Evolutionary conservation across 2,797 vertebrate species (phyloP).

Genomic region (Molossus alvarezi): DNA sequence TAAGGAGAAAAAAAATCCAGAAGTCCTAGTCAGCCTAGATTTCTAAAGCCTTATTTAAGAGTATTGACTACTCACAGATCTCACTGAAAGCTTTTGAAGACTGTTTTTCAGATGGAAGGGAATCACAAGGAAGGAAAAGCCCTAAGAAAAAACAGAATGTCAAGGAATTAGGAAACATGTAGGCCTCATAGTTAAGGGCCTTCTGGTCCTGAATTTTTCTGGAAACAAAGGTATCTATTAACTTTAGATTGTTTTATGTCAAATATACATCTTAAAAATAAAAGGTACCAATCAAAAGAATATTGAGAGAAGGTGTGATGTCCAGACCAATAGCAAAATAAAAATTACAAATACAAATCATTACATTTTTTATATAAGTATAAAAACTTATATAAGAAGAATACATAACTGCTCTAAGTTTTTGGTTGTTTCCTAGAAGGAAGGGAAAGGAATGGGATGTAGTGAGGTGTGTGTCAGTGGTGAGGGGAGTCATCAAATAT

Average conservation of each 20-base stretch:
- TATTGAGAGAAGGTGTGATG: not conserved
- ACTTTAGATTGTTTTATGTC: conserved; percentile 25
- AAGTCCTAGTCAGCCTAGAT: not conserved
- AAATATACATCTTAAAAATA: conserved; percentile 35
- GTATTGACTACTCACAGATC: not conserved
- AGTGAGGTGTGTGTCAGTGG: not conserved
- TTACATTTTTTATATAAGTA: not conserved
- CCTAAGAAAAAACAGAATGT: not conserved
- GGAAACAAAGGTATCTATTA: not conserved
- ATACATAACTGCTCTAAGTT: not conserved
- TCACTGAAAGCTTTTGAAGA: not conserved
- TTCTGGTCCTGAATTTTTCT: not conserved
- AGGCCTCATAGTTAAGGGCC: not conserved
- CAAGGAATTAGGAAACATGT: not conserved
- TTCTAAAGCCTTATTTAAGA: conserved; percentile 15
- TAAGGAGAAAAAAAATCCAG: not conserved
- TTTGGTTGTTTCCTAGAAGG: not conserved
- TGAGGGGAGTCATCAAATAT: not conserved
- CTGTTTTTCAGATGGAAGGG: not conserved
- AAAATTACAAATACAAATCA: conserved; percentile 14
- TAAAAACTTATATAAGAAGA: not conserved
- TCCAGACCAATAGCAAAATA: not conserved
- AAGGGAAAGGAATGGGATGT: not conserved
- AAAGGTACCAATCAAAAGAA: not conserved
- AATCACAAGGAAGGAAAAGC: not conserved